Conservation (phyloP, 1,140 invertebrate genomes). For the Drosophila subobscura region DNA sequence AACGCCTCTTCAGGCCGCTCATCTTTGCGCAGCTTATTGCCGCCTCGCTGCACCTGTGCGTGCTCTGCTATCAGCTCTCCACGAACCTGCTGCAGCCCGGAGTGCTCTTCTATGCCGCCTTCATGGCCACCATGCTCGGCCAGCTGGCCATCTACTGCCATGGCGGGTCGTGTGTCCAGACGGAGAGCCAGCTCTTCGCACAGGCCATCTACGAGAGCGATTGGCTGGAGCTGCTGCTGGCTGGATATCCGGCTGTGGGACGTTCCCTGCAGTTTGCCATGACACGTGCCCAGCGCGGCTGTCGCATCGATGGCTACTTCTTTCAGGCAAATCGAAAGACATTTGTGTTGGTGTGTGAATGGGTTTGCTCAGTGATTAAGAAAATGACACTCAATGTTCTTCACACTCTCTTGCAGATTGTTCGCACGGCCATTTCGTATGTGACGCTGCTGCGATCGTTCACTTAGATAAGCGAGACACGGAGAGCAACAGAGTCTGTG, state of each 20-base stretch:
- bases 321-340: conserved; percentile 44
- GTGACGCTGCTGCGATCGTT: conserved; percentile 43
- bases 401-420: conserved; percentile 32
- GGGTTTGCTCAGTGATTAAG: neutral
- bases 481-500: too few relatives aligned
- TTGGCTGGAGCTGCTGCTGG: conserved; percentile 15
- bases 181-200: conserved; percentile 19
- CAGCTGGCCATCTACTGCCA: conserved; percentile 55
- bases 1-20: conserved; percentile 36
- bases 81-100: conserved; percentile 32
- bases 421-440: conserved; percentile 46
- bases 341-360: conserved; percentile 23
- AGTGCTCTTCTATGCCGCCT: conserved; percentile 46
- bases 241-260: conserved; percentile 1
- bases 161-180: conserved; percentile 38
- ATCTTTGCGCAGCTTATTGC: conserved; percentile 42
- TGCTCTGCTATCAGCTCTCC: conserved; percentile 49
- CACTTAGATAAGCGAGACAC: conserved; percentile 1
- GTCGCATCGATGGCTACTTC: conserved; percentile 38
- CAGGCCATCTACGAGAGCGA: conserved; percentile 41
- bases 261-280: conserved; percentile 25
- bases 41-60: conserved; percentile 50
- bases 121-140: conserved; percentile 39
- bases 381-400: neutral
- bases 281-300: conserved; percentile 27